Percentiles rank a stretch among this genome's conserved stretches.
These are phyloP conservation scores for Sander lucioperca DNA, from an alignment of 2,113 vertebrate genomes.

Conservation along the genomic window DNA sequence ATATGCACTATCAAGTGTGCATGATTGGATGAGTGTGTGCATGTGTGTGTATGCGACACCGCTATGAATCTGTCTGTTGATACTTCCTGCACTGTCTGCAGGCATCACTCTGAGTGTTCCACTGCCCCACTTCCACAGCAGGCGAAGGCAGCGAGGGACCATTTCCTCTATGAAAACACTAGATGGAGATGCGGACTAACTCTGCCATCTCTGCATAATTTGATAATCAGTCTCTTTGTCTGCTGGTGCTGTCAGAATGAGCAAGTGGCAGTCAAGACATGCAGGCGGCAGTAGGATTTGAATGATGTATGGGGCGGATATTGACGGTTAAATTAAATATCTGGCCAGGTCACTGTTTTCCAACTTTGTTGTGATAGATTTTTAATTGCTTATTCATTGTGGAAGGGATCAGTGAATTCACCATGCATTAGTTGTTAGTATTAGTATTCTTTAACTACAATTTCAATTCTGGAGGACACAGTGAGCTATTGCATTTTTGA, in stretches of 20 bases:
- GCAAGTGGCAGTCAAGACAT: conserved; percentile 14
- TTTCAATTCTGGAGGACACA: not conserved
- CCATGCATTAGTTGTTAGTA: not conserved
- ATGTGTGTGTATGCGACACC: not conserved
- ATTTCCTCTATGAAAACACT: conserved; percentile 50
- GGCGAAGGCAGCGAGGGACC: conserved; percentile 8
- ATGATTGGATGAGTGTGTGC: conserved; percentile 8
- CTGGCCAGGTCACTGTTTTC: conserved; percentile 3
- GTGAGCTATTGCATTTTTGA: not conserved
- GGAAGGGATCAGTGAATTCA: not conserved
- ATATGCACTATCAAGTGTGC: conserved; percentile 27
- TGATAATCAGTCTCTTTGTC: conserved; percentile 51
- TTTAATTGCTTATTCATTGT: not conserved
- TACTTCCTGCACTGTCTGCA: conserved; percentile 54
- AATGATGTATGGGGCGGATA: conserved; percentile 29
- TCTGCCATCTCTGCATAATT: conserved; percentile 21
- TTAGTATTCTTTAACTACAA: not conserved
- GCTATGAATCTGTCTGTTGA: conserved; percentile 8
- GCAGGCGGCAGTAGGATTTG: conserved; percentile 1
- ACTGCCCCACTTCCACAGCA: conserved; percentile 73
- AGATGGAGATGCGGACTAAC: conserved; percentile 59
- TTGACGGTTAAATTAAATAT: not conserved
- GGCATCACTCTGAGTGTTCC: conserved; percentile 62
- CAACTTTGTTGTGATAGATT: conserved; percentile 7
- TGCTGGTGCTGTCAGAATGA: conserved; percentile 26